Conservation (phyloP, 2,888 invertebrate genomes). For the Ceraclea dissimilis region DNA sequence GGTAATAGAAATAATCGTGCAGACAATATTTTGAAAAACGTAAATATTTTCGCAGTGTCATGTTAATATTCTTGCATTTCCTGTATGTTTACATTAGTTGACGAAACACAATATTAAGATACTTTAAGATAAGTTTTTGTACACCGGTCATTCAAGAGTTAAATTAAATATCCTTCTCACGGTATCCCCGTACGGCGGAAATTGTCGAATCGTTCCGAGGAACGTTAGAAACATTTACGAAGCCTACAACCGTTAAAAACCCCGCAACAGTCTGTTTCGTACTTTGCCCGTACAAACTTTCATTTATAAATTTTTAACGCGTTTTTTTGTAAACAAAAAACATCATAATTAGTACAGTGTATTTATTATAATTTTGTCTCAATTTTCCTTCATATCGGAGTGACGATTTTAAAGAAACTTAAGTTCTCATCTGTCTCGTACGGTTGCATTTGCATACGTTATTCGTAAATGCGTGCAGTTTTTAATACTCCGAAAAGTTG, state of each 20-base stretch:
- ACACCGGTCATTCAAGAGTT: constrained; percentile 1
- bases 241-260: constrained; percentile 5
- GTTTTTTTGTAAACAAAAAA: background rate
- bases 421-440: no score
- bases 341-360: background rate
- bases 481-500: no score
- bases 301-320: background rate
- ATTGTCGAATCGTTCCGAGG: background rate
- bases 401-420: no score
- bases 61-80: no score
- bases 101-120: no score
- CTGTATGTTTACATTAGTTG: no score
- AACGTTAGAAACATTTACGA: background rate
- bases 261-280: constrained; percentile 11
- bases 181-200: background rate
- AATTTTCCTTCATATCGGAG: background rate
- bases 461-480: no score
- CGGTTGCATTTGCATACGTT: no score
- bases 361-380: background rate
- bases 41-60: no score
- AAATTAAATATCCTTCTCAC: background rate
- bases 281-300: constrained; percentile 10
- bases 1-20: no score
- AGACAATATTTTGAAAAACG: no score
- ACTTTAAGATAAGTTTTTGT: no score